Evolutionary conservation across 1,140 invertebrate species (phyloP), one percentile per base, ranked within the genome.

Genomic region (Physella acuta): DNA sequence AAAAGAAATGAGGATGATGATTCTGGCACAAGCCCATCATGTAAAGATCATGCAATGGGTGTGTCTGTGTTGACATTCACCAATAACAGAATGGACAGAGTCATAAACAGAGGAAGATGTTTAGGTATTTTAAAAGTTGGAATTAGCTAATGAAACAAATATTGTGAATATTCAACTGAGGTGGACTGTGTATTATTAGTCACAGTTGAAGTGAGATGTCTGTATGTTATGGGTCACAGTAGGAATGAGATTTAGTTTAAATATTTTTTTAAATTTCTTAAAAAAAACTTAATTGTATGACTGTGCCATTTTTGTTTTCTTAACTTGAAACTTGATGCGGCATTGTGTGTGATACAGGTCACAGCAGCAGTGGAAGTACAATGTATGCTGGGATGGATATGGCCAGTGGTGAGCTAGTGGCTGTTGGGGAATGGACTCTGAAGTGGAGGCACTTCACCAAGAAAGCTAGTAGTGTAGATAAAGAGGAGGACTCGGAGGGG

Each of bases 371-470:
- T 64, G 90, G 91, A 5, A 90, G 89, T 62, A 87, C 90, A n/a
- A 88, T 90, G 33, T 92, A 89, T 81, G 85, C 87, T 3, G 91
- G 90, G 20, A 87, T 92, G 24, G 91, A 93, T 76, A 85, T 84
- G 52, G 85, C 85, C 30, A 88, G 87, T 24, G 91, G 92, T 0
- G 89, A 91, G 78, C 76, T 91, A 69, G 85, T 92, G 0, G 88
- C 88, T 16, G 82, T 93, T 55, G 88, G 86, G 24, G 90, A 92
- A 84, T 93, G 92, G 92, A 88, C 86, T 39, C 82, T 92, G 8
- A 76, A 83, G 58, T 84, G 78, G 37, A 61, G 79, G 33, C 72
- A 77, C 66, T 60, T 74, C 58, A 70, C 70, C 16, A 72, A 76
- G 52, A 78, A 73, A 69, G 88, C 87, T 72, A 87, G 87, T 72